Evolutionary conservation across 2,113 vertebrate genomes (phyloP).

Genomic region (Dasyornis broadbenti): DNA sequence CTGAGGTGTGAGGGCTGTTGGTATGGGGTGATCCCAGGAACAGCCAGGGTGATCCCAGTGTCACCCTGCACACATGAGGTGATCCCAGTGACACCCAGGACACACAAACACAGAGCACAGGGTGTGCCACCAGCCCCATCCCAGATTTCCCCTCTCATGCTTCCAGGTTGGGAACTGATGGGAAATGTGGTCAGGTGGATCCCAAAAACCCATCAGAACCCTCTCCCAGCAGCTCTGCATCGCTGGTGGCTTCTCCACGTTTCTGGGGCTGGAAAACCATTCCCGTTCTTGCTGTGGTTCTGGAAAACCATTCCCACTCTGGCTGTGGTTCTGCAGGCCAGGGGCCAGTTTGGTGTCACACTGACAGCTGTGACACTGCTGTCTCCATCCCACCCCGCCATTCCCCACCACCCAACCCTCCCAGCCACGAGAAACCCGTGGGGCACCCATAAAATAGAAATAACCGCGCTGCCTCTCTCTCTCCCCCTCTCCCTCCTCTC

Average conservation of each 20-base stretch:
- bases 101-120: background rate
- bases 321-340: background rate
- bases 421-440: rapidly evolving
- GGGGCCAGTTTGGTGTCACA: background rate
- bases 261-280: background rate
- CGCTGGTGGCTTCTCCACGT: rapidly evolving
- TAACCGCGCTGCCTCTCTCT: background rate
- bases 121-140: rapidly evolving
- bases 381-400: rapidly evolving
- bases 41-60: background rate
- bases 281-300: background rate
- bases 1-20: rapidly evolving
- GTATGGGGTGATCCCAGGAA: background rate
- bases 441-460: rapidly evolving
- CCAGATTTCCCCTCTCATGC: background rate
- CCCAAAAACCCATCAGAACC: too few relatives aligned
- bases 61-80: rapidly evolving
- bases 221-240: background rate
- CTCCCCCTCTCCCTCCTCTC: background rate
- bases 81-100: background rate
- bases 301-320: rapidly evolving
- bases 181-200: background rate
- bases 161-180: background rate
- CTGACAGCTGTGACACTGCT: background rate
- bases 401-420: background rate